Conservation (phyloP, 2,888 invertebrate genomes). For the Andrena praecox region DNA sequence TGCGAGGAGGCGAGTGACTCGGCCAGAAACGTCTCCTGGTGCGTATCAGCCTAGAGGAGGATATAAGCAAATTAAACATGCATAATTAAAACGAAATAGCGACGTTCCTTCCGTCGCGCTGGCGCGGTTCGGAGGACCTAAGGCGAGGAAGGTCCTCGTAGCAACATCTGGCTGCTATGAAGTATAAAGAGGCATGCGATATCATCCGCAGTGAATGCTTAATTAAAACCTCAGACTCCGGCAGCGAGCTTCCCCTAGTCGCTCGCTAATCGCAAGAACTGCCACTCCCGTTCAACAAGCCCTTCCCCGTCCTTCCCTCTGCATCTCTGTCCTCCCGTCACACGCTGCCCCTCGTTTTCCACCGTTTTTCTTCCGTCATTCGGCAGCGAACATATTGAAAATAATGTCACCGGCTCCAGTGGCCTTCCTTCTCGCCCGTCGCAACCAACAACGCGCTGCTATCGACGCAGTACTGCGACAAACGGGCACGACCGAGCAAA, state of each 20-base stretch:
- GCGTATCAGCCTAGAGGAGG: constrained; percentile 58
- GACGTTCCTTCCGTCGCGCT: constrained; percentile 73
- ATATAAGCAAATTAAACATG: constrained; percentile 83
- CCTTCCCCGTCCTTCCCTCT: constrained; percentile 51
- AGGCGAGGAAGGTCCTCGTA: constrained; percentile 73
- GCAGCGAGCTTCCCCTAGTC: constrained; percentile 68
- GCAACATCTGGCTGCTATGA: constrained; percentile 87
- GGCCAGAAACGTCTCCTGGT: constrained; percentile 44
- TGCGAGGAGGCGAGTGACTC: constrained; percentile 35
- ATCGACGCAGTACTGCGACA: not conserved
- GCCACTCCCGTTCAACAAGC: constrained; percentile 60
- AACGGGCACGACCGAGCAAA: not conserved
- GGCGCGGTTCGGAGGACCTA: constrained; percentile 65
- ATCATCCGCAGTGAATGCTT: constrained; percentile 84
- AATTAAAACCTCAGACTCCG: constrained; percentile 84
- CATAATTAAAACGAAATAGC: constrained; percentile 83
- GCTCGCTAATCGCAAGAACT: constrained; percentile 74
- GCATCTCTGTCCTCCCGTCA: constrained; percentile 30
- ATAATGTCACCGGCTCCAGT: not conserved
- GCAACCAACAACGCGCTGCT: not conserved
- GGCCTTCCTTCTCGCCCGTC: not conserved
- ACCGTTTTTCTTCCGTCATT: constrained; percentile 8
- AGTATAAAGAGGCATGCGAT: constrained; percentile 86
- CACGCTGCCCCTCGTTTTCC: constrained; percentile 9
- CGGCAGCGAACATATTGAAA: constrained; percentile 4